Base-by-base conservation (phyloP, 2,113 vertebrate genomes). In the Garra rufa region DNA sequence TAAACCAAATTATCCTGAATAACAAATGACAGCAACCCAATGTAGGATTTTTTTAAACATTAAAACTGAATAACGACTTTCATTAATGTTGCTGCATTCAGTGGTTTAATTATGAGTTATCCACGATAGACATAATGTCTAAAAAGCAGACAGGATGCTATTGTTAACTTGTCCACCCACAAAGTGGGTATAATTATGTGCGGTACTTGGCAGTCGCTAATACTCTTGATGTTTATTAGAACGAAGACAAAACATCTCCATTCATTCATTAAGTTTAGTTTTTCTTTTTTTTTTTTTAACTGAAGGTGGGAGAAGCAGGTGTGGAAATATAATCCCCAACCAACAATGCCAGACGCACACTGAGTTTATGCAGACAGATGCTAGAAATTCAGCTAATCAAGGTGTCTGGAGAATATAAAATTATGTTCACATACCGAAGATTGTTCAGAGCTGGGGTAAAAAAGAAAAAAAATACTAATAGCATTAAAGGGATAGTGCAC, bases 171-270 rank as follows among this genome's bases (percentile, higher is more conserved):
- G 75, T 85, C 74, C 28, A 28, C 63, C 24, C 79, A 78, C 9
- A 75, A 74, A 63, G 30, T 76, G 50, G 21, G 38, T 70, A 46
- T 82, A 55, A 82, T 69, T 9, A 78, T 48, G 6, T 50, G n/a
- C 55, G 24, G 50, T 34, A 48, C 24, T 67, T 67, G 78, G 59
- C 78, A 38, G 83, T 9, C 81, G 41, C 76, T 71, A 85, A 85
- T 24, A 10, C n/a, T 30, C 65, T 78, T 76, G 57, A 84, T 81
- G 77, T 84, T 84, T 74, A 81, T 81, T 63, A 87, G 69, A 83
- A 30, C 17, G 3, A 69, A 85, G 30, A 85, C 73, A 85, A 85
- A 71, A 78, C 70, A 44, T 78, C 28, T 70, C 85, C 43, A 50
- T 48, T 57, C 73, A 84, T 78, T 81, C 48, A 82, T 55, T 81